Base-by-base conservation (phyloP, 1,140 invertebrate species). In the Dreissena polymorpha region DNA sequence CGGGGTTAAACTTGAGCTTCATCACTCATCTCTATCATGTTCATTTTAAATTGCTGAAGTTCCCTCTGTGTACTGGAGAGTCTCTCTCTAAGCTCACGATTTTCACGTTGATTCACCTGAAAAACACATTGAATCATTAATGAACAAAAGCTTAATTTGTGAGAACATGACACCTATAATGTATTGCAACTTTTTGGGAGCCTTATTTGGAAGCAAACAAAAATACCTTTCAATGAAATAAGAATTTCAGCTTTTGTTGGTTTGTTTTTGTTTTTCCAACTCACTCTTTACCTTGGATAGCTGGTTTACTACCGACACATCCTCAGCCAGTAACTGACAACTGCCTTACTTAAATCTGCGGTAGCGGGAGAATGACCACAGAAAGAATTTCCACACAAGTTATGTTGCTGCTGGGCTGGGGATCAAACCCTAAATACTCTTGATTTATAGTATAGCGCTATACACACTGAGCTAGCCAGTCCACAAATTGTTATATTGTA, bases 11-110 rank as follows among this genome's bases (percentile, higher is more conserved):
- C 86, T n/a, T 81, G 85, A 21, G 86, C 86, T 27, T 87, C 86
- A 51, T 81, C 53, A 83, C 86, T 87, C 8, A 85, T 85, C 72
- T 87, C 86, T 67, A 87, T 87, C 50, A 75, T 85, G 14, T 83
- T 77, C 51, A 78, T 64, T 79, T 78, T 83, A 5, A 85, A 68
- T 67, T 85, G 77, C 23, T 73, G 25, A 23, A 86, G 67, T 76
- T 88, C 86, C 25, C 73, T 70, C 13, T 83, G 70, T 51, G 81
- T 82, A 55, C 64, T 50, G 10, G 69, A 68, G n/a, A 87, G 76
- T 71, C 79, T 29, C 0, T 88, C 86, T 83, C 83, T 81, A 25
- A 87, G 60, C 21, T 68, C 72, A 63, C 83, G 80, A n/a, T 85
- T 84, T 53, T 88, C 87, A 68, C 73, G 85, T 18, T 85, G 82